Percentiles rank a stretch among this genome's conserved stretches.
These are phyloP conservation scores for Macrotus californicus DNA, from an alignment of 2,113 vertebrate species.

Conservation along the genomic window DNA sequence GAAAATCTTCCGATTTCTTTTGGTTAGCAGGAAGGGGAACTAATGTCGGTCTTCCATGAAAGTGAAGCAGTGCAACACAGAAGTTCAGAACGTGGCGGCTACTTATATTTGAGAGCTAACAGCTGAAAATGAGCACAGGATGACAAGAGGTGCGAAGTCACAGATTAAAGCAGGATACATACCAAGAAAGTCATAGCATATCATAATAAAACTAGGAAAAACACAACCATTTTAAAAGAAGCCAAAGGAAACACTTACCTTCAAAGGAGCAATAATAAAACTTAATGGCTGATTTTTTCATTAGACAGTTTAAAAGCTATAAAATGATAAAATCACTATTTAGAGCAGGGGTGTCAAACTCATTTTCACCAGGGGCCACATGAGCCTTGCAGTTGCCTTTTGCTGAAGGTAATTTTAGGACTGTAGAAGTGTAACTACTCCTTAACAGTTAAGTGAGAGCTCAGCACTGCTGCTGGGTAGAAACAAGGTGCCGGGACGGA, in stretches of 20 bases:
- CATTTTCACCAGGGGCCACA: too few relatives aligned
- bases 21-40: background rate
- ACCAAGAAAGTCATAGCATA: background rate
- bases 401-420: too few relatives aligned
- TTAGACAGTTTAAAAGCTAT: background rate
- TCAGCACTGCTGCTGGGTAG: too few relatives aligned
- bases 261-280: background rate
- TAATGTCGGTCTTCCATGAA: background rate
- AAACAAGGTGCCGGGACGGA: too few relatives aligned
- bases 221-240: background rate
- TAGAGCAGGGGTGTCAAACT: background rate
- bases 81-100: background rate
- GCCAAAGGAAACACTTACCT: background rate
- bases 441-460: too few relatives aligned
- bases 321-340: background rate
- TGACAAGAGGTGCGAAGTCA: background rate
- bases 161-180: background rate
- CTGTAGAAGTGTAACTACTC: too few relatives aligned
- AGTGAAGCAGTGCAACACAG: background rate
- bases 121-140: background rate
- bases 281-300: background rate
- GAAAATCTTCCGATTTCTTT: background rate
- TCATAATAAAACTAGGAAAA: background rate
- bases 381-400: too few relatives aligned
- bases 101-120: background rate